Conservation (phyloP, 2,797 vertebrate genomes). For the Triplophysa bombifrons region DNA sequence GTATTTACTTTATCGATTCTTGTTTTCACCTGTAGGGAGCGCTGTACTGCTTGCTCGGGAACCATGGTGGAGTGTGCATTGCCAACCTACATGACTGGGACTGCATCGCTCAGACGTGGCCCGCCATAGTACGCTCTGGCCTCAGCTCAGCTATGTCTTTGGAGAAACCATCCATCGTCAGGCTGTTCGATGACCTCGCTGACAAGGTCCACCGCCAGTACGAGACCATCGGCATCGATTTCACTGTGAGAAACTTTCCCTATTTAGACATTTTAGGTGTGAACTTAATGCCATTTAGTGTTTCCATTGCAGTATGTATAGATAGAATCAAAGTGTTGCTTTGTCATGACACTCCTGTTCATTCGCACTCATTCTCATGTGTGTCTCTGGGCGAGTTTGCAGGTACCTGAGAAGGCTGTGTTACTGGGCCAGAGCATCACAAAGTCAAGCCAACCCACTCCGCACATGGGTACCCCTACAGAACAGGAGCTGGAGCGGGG, state of each 20-base stretch:
- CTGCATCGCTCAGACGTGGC: conserved; percentile 91
- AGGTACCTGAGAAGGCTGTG: conserved; percentile 86
- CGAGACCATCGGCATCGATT: conserved; percentile 92
- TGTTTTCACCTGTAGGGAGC: conserved; percentile 80
- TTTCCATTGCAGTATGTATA: background rate
- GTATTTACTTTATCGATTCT: background rate
- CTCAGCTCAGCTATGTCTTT: conserved; percentile 89
- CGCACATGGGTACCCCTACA: conserved; percentile 67
- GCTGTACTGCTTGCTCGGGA: conserved; percentile 93
- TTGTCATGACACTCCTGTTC: background rate
- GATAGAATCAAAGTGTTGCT: background rate
- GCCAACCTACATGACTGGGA: conserved; percentile 93
- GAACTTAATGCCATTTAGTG: background rate
- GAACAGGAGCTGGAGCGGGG: conserved; percentile 84
- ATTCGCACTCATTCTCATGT: background rate
- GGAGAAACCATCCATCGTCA: conserved; percentile 91
- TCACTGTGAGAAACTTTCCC: conserved; percentile 79
- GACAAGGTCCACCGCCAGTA: conserved; percentile 94
- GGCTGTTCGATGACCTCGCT: conserved; percentile 90
- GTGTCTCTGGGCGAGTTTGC: conserved; percentile 15
- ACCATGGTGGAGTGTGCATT: conserved; percentile 83
- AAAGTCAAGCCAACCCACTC: conserved; percentile 69
- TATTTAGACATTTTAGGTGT: background rate
- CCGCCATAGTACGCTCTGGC: conserved; percentile 91
- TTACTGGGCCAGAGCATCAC: conserved; percentile 79